Conservation (phyloP, 2,113 vertebrate genomes). For the Talpa occidentalis region DNA sequence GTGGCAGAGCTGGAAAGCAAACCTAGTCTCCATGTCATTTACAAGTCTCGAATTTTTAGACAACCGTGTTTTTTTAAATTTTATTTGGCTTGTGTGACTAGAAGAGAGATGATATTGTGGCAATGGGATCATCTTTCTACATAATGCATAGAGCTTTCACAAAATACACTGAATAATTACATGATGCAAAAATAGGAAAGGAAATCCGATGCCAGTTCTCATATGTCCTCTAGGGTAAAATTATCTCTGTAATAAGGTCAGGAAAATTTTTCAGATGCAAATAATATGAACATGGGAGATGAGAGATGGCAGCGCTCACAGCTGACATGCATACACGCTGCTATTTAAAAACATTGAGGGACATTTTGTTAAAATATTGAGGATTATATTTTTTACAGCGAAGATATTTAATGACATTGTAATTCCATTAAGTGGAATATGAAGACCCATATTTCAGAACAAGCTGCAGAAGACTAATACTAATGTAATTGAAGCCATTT, state of each 20-base stretch:
- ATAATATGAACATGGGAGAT: not conserved
- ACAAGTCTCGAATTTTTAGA: not conserved
- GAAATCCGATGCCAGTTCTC: not conserved
- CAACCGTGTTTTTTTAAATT: not conserved
- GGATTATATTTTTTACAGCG: slow-evolving; percentile 18
- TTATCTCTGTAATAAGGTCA: slow-evolving; percentile 50
- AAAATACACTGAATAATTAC: slow-evolving; percentile 12
- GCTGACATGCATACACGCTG: not conserved
- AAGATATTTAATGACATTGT: slow-evolving; percentile 62
- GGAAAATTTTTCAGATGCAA: slow-evolving; percentile 43
- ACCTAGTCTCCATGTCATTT: not conserved
- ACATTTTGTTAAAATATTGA: slow-evolving; percentile 58
- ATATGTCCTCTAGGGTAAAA: slow-evolving; percentile 33
- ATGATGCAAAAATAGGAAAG: not conserved
- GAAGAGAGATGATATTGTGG: not conserved
- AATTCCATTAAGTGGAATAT: slow-evolving; percentile 54
- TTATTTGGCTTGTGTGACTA: not conserved
- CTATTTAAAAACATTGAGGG: slow-evolving; percentile 8
- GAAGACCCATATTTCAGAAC: slow-evolving; percentile 57
- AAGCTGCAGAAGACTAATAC: slow-evolving; percentile 41
- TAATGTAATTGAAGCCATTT: slow-evolving; percentile 64
- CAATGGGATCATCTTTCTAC: not conserved
- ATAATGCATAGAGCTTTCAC: not conserved
- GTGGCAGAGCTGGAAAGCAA: not conserved
- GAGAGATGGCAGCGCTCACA: not conserved